Evolutionary conservation across 2,888 invertebrate genomes (phyloP).

Genomic region (Dioctria linearis): DNA sequence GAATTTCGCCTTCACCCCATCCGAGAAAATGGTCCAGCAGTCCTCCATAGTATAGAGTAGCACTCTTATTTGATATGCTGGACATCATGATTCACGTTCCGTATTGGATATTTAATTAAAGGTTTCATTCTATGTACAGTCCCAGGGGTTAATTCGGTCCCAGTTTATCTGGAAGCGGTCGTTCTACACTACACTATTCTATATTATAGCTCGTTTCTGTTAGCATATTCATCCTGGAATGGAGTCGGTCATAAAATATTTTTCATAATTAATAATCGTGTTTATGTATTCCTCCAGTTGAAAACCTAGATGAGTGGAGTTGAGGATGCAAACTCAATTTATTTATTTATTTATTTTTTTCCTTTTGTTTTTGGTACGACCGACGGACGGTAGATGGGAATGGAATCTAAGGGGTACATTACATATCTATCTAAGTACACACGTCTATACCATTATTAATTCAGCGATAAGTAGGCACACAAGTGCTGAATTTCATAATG

Average conservation of each 20-base stretch:
- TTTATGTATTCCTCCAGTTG: constrained; percentile 34
- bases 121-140: constrained; percentile 49
- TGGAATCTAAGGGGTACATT: too few relatives aligned
- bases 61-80: constrained; percentile 54
- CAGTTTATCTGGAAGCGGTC: constrained; percentile 44
- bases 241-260: constrained; percentile 49
- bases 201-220: too few relatives aligned
- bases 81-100: constrained; percentile 55
- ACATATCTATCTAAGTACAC: too few relatives aligned
- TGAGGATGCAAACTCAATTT: constrained; percentile 42
- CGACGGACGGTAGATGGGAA: too few relatives aligned
- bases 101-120: constrained; percentile 57
- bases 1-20: constrained; percentile 28
- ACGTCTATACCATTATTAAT: too few relatives aligned
- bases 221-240: constrained; percentile 39
- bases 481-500: too few relatives aligned
- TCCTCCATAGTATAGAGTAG: not conserved
- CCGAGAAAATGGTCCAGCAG: constrained; percentile 34
- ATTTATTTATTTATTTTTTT: constrained; percentile 4
- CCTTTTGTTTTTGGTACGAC: too few relatives aligned
- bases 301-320: not conserved
- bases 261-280: constrained; percentile 53
- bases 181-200: not conserved
- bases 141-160: constrained; percentile 50
- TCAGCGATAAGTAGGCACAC: too few relatives aligned